A percentile compares a stretch with the other conserved stretches of the same genome.
Evolutionary conservation across 2,113 vertebrate genomes (phyloP).

Genomic region (Lasiurus borealis): DNA sequence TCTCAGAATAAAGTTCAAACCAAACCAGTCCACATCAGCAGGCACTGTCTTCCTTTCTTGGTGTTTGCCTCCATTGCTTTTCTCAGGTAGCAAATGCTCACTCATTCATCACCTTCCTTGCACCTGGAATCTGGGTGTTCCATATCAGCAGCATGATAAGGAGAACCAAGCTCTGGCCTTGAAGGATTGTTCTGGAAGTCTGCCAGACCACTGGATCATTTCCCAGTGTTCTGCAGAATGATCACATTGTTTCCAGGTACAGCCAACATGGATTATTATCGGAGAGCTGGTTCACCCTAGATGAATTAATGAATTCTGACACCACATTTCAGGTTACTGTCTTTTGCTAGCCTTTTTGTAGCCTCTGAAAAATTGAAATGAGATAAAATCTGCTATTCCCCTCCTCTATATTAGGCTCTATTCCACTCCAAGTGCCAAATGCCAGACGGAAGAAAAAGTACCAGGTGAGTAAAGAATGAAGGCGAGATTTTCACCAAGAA

Average conservation of each 20-base stretch:
- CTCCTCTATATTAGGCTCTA: neutral
- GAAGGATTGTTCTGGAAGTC: conserved; percentile 60
- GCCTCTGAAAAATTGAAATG: conserved; percentile 48
- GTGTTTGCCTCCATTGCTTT: neutral
- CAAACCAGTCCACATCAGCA: neutral
- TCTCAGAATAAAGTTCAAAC: neutral
- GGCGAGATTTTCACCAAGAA: conserved; percentile 46
- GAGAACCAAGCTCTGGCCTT: conserved; percentile 44
- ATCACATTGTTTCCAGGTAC: conserved; percentile 68
- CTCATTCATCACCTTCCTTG: conserved; percentile 47
- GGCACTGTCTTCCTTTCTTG: neutral
- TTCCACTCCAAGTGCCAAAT: conserved; percentile 22
- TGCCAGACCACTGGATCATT: conserved; percentile 57
- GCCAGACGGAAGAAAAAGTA: conserved; percentile 39
- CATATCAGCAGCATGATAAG: conserved; percentile 30
- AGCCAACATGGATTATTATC: conserved; percentile 57
- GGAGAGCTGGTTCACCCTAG: neutral
- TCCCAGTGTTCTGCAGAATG: conserved; percentile 68
- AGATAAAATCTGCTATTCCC: conserved; percentile 60
- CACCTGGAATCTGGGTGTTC: conserved; percentile 59
- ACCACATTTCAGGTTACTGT: conserved; percentile 59
- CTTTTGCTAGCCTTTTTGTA: conserved; percentile 63
- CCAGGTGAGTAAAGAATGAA: conserved; percentile 46
- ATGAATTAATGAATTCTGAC: conserved; percentile 70
- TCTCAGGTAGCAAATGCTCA: conserved; percentile 38